Evolutionary conservation across 2,888 invertebrate genomes (phyloP), one percentile per base, ranked within the genome.

Genomic region (Isoperla grammatica): DNA sequence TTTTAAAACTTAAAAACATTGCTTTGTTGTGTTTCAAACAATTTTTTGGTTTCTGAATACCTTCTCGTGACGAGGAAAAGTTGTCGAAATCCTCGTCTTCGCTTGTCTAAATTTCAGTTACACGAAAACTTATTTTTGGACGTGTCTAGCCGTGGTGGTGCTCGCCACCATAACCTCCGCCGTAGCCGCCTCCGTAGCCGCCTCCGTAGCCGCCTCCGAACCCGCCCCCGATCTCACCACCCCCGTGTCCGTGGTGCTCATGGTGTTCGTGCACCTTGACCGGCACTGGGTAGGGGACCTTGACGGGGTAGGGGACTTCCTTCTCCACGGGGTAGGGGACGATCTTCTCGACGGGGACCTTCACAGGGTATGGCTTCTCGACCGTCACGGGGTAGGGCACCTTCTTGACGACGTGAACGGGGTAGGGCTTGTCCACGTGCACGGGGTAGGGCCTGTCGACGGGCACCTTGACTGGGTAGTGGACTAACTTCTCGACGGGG

Each of bases 241-340:
- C n/a, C 9, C 43, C 43, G 15, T 19, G 35, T 17, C 37, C 54
- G 17, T 50, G 29, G 39, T 42, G 22, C n/a, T 49, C 80, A 61
- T 77, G 81, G 71, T 82, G 86, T 71, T 86, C 86, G 68, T 85
- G 85, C 60, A 87, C 87, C 60, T 85, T 82, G 57, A 84, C 81
- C 65, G 81, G 81, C 75, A 53, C 37, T 11, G 37, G 53, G 9
- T 40, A 81, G 63, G 80, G 83, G 35, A 85, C 84, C 69, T 84
- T 81, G 15, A 88, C 86, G 64, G 86, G 84, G 67, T 78, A 77
- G 19, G 81, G 75, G 19, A 81, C 78, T 50, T 77, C 79, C 72
- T 74, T 83, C 67, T 83, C 82, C 2, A 81, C 80, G 68, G 83
- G 74, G 69, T 79, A 87, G 2, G 68, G 69, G 1, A 70, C 68